phyloP scores from a whole-genome alignment of 2,113 vertebrate genomes.

The Narcine bancroftii region DNA sequence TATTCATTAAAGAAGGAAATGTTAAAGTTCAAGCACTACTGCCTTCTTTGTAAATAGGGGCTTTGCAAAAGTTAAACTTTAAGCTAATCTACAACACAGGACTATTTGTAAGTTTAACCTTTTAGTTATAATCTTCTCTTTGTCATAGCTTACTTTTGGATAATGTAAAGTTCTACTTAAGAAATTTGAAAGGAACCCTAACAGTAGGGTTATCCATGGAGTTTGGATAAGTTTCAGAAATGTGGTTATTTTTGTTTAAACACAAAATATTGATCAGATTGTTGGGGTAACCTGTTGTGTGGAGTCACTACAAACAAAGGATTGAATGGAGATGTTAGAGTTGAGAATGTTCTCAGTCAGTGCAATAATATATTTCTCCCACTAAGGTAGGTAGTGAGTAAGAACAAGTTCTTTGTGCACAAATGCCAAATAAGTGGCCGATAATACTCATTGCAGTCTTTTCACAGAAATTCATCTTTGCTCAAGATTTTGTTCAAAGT shows the following conservation, averaged over 20 bases:
- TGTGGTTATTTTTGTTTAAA: not conserved
- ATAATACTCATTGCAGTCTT: not conserved
- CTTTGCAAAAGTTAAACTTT: slow-evolving; percentile 13
- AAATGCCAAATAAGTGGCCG: not conserved
- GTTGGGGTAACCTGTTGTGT: not conserved
- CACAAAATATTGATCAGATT: not conserved
- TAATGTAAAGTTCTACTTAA: not conserved
- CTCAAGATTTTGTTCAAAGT: not conserved
- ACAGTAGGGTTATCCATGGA: not conserved
- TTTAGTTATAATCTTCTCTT: not conserved
- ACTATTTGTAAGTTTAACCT: not conserved
- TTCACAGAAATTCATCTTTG: not conserved
- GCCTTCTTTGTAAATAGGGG: not conserved
- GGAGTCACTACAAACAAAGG: not conserved
- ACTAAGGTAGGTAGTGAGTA: not conserved
- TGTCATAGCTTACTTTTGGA: not conserved
- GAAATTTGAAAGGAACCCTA: not conserved
- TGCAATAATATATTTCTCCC: not conserved
- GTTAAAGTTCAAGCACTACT: slow-evolving; percentile 17
- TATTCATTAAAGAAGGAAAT: slow-evolving; percentile 23
- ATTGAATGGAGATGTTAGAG: not conserved
- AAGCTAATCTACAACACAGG: not conserved
- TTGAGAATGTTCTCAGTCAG: not conserved
- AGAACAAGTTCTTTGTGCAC: not conserved
- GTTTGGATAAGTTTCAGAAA: not conserved